Percentiles rank a stretch among this genome's conserved stretches.
phyloP scores from a whole-genome alignment of 2,888 invertebrate genomes.

The Lomographa bimaculata region DNA sequence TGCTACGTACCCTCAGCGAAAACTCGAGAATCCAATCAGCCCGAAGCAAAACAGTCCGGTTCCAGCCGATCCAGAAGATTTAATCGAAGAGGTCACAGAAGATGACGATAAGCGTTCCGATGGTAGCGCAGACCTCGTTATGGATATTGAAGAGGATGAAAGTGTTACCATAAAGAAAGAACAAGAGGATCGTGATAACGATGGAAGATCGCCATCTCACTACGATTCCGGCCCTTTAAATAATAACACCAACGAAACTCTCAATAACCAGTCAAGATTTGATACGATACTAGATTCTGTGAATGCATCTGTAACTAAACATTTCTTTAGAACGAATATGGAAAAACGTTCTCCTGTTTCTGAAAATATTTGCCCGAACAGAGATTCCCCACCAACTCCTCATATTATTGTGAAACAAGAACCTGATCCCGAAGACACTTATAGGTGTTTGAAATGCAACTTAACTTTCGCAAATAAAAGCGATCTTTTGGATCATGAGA shows the following conservation, averaged over 20 bases:
- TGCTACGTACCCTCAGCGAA: conserved; percentile 73
- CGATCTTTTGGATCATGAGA: conserved; percentile 89
- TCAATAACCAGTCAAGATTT: conserved; percentile 85
- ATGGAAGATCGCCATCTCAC: conserved; percentile 48
- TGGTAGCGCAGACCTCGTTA: conserved; percentile 85
- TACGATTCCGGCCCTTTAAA: conserved; percentile 63
- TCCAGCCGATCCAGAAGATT: conserved; percentile 82
- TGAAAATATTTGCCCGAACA: conserved; percentile 66
- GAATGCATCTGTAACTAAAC: conserved; percentile 89
- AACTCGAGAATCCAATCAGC: conserved; percentile 59
- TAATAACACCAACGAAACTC: conserved; percentile 55
- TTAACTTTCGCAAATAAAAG: conserved; percentile 82
- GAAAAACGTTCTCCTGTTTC: conserved; percentile 86
- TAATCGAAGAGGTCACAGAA: conserved; percentile 85
- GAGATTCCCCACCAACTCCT: conserved; percentile 57
- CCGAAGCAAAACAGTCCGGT: conserved; percentile 54
- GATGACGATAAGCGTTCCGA: conserved; percentile 80
- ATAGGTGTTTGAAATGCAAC: conserved; percentile 84
- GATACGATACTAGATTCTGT: conserved; percentile 90
- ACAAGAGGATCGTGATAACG: conserved; percentile 59
- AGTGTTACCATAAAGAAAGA: conserved; percentile 73
- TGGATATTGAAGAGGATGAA: conserved; percentile 87
- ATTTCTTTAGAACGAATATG: conserved; percentile 87
- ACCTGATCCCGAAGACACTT: conserved; percentile 64
- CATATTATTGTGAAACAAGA: conserved; percentile 64